Conservation (phyloP, 2,797 vertebrate genomes). For the Anguilla marmorata region DNA sequence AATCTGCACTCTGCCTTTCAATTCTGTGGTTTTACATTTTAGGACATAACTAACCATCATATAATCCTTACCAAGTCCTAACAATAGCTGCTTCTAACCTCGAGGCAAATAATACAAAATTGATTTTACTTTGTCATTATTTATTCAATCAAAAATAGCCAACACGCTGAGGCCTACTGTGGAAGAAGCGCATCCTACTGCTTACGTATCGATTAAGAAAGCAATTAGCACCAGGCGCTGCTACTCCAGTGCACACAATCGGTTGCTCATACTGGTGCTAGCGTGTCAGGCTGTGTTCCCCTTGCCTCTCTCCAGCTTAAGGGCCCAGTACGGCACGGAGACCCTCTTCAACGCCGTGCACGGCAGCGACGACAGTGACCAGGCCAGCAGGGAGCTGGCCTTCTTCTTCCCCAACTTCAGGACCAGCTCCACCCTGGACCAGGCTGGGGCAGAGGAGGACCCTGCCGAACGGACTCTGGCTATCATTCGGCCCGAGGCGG, state of each 20-base stretch:
- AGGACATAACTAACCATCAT: neutral
- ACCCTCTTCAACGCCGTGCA: slow-evolving; percentile 83
- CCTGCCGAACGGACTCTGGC: slow-evolving; percentile 75
- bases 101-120: neutral
- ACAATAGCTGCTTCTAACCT: neutral
- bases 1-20: neutral
- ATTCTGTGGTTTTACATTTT: neutral
- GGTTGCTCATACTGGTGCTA: neutral
- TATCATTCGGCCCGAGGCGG: slow-evolving; percentile 72
- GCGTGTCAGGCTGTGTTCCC: neutral
- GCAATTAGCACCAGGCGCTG: neutral
- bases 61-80: neutral
- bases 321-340: slow-evolving; percentile 83
- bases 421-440: slow-evolving; percentile 54
- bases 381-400: slow-evolving; percentile 79
- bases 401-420: slow-evolving; percentile 83
- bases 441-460: slow-evolving; percentile 61
- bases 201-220: neutral
- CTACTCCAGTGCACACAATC: neutral
- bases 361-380: slow-evolving; percentile 75
- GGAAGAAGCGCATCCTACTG: neutral
- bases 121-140: neutral
- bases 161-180: neutral
- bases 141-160: neutral
- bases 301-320: slow-evolving; percentile 68